Evolutionary conservation across 2,797 vertebrate species (phyloP).

Genomic region (Hydrolagus colliei): DNA sequence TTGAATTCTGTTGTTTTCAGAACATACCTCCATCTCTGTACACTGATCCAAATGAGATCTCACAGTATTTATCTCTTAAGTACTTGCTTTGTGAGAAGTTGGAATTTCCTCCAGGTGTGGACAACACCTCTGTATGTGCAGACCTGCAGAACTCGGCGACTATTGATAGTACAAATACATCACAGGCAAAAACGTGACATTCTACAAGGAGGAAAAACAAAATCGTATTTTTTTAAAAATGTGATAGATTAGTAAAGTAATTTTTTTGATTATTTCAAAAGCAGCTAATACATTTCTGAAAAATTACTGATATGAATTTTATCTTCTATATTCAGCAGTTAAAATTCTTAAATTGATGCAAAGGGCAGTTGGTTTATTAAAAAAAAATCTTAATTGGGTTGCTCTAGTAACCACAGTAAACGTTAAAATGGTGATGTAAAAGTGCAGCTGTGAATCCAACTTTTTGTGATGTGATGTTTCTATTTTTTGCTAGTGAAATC

Average conservation of each 20-base stretch:
- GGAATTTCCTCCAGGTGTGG: constrained; percentile 57
- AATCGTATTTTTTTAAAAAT: neutral
- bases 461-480: constrained; percentile 26
- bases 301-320: constrained; percentile 17
- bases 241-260: neutral
- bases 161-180: neutral
- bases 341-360: neutral
- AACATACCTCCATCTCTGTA: constrained; percentile 73
- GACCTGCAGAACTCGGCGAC: neutral
- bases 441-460: constrained; percentile 3
- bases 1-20: constrained; percentile 51
- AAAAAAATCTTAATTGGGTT: constrained; percentile 2
- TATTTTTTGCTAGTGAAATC: constrained; percentile 15
- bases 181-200: constrained; percentile 26
- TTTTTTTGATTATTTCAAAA: constrained; percentile 20
- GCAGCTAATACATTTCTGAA: neutral
- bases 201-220: neutral
- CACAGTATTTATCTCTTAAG: constrained; percentile 78
- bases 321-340: constrained; percentile 10
- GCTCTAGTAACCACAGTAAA: neutral
- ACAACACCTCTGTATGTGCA: constrained; percentile 8
- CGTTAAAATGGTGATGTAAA: neutral
- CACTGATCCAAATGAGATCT: constrained; percentile 91
- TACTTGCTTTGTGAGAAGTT: constrained; percentile 80
- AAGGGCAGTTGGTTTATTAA: neutral